phyloP scores from a whole-genome alignment of 2,797 vertebrate genomes.

The Anisognathus igniventris region DNA sequence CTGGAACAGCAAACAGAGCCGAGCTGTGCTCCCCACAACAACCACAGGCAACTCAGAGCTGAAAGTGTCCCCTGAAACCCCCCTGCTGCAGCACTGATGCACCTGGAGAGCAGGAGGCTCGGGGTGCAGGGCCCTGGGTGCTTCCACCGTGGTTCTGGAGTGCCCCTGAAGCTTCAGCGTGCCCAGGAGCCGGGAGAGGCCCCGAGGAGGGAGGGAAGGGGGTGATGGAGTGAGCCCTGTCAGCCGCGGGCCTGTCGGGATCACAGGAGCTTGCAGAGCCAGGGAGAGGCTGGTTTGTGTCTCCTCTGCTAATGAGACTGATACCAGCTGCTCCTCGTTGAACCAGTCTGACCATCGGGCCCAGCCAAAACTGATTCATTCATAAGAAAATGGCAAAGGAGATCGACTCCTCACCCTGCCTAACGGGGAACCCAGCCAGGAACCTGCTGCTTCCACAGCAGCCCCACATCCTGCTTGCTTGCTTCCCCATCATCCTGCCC shows the following conservation, averaged over 20 bases:
- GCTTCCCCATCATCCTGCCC: background rate
- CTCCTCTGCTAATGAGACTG: background rate
- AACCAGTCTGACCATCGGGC: conserved; percentile 39
- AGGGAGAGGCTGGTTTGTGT: background rate
- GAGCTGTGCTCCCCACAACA: background rate
- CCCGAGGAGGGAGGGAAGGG: rapidly evolving
- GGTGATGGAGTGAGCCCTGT: rapidly evolving
- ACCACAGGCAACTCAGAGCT: no score
- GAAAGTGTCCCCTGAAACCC: rapidly evolving
- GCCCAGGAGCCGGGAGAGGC: background rate
- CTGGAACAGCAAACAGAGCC: rapidly evolving
- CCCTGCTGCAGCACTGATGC: background rate
- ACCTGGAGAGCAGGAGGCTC: background rate
- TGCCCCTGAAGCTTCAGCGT: rapidly evolving
- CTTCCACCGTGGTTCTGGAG: rapidly evolving
- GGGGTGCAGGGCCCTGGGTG: rapidly evolving
- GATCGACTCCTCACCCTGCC: background rate
- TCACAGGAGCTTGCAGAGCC: background rate
- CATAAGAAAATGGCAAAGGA: conserved; percentile 22
- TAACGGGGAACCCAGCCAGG: background rate
- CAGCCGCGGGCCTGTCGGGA: background rate
- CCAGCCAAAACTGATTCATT: conserved; percentile 57
- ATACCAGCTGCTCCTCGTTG: background rate
- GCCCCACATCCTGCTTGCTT: background rate
- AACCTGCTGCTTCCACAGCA: background rate